A percentile compares a stretch with the other conserved stretches of the same genome.
phyloP scores from a whole-genome alignment of 2,113 vertebrate genomes.

The Ailuropoda melanoleuca region DNA sequence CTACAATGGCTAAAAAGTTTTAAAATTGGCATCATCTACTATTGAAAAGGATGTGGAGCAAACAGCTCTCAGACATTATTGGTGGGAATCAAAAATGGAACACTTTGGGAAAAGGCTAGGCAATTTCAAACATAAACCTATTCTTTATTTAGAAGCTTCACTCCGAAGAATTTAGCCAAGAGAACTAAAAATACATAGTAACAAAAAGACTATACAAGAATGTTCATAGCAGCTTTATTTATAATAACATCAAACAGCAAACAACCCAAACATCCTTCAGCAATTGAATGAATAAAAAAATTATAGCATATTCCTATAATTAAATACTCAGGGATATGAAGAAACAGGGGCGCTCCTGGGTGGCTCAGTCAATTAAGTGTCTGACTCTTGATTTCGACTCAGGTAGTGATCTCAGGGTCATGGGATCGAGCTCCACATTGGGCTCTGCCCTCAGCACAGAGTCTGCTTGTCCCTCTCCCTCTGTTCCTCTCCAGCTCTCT shows the following conservation, averaged over 20 bases:
- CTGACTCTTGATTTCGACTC: neutral
- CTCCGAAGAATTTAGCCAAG: neutral
- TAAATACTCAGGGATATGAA: neutral
- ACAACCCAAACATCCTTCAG: neutral
- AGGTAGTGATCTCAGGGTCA: neutral
- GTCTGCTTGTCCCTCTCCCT: neutral
- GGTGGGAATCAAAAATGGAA: neutral
- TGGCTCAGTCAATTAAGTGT: neutral
- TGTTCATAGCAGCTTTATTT: neutral
- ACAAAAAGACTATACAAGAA: neutral
- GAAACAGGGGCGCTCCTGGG: neutral
- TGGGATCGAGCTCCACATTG: neutral
- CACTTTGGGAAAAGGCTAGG: neutral
- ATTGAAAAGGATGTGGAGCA: neutral
- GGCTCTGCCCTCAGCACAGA: neutral
- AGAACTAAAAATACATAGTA: neutral
- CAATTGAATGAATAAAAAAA: neutral
- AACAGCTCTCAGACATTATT: neutral
- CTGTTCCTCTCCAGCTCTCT: neutral
- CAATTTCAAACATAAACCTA: neutral
- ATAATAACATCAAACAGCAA: neutral
- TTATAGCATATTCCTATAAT: neutral
- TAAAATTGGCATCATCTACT: neutral
- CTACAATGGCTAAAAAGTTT: neutral
- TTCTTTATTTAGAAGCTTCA: neutral